Percentiles rank a stretch among this genome's conserved stretches.
Conservation (phyloP, 1,140 invertebrate species). For the Hylaeus anthracinus region DNA sequence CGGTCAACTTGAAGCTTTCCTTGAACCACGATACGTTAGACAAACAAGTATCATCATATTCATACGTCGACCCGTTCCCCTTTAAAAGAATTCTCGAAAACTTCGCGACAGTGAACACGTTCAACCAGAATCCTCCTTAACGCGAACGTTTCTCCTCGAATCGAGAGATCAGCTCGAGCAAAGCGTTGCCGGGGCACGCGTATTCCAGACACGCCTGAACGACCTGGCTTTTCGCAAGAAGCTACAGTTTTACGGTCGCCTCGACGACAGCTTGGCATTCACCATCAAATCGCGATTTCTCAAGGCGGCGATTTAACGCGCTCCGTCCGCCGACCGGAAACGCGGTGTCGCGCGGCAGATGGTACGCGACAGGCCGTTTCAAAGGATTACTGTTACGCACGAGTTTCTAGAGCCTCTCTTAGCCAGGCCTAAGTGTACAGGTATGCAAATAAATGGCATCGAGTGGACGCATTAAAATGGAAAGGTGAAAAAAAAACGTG, state of each 20-base stretch:
- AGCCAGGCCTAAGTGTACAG: conserved; percentile 1
- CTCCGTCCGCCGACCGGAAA: conserved; percentile 48
- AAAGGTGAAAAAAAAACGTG: background rate
- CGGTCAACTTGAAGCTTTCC: too few species aligned
- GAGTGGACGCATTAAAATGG: conserved; percentile 2
- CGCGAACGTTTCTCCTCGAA: background rate
- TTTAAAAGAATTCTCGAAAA: too few species aligned
- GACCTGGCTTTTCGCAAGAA: background rate
- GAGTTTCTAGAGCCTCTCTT: conserved; percentile 6
- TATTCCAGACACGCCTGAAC: background rate
- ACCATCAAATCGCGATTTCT: conserved; percentile 69
- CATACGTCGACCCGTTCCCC: too few species aligned
- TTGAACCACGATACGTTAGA: too few species aligned
- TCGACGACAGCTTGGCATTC: conserved; percentile 42
- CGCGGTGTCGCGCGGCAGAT: conserved; percentile 51
- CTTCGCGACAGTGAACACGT: too few species aligned
- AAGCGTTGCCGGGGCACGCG: too few species aligned
- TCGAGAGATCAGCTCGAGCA: background rate
- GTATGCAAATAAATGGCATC: conserved; percentile 50
- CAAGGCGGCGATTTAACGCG: conserved; percentile 65
- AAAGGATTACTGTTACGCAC: conserved; percentile 48
- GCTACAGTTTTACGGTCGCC: conserved; percentile 16
- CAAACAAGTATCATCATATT: too few species aligned
- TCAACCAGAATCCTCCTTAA: background rate
- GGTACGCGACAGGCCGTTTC: conserved; percentile 53